Evolutionary conservation across 1,140 invertebrate genomes (phyloP), one percentile per base, ranked within the genome.

Genomic region (Notospermus geniculatus): DNA sequence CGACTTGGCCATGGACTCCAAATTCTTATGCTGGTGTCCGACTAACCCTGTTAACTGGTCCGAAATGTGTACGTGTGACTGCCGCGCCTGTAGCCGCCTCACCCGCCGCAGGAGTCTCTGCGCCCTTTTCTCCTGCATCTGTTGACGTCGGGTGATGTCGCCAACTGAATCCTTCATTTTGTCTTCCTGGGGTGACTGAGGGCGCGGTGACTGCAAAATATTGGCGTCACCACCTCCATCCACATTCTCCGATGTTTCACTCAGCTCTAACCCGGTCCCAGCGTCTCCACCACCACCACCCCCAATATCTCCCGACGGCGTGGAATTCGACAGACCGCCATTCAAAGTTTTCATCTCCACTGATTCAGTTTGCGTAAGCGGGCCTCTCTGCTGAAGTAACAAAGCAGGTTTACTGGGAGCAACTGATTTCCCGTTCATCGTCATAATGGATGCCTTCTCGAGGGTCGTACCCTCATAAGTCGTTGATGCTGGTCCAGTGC

Each of bases 31-130:
- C 43, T 89, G 86, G 75, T 89, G 79, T 73, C 90, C 87, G 72
- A 92, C 81, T 59, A 91, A 84, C 58, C 87, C 85, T 17, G 85
- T 84, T 1, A 89, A 85, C 77, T 95, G 89, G 60, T 89, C 87
- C 55, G 87, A 87, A 27, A 88, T 83, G 74, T 92, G 90, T 54
- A 86, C 86, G 15, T 90, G 89, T 65, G 91, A 82, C 19, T 87
- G 80, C 54, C 86, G 83, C 0, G 87, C 85, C 76, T 93, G 90
- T 7, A 91, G 76, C 71, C 92, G 91, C 0, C 88, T 80, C 39
- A 93, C 78, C 50, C 91, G 82, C 59, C 90, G 83, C 66, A 89
- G 68, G 54, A 94, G 76, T 73, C 88, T 88, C 2, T 89, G 87
- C 57, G 86, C 84, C 66, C 87, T 83, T 23, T 88, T 82, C 67